Base-by-base conservation (phyloP, 2,113 vertebrate species). In the Prionailurus bengalensis region DNA sequence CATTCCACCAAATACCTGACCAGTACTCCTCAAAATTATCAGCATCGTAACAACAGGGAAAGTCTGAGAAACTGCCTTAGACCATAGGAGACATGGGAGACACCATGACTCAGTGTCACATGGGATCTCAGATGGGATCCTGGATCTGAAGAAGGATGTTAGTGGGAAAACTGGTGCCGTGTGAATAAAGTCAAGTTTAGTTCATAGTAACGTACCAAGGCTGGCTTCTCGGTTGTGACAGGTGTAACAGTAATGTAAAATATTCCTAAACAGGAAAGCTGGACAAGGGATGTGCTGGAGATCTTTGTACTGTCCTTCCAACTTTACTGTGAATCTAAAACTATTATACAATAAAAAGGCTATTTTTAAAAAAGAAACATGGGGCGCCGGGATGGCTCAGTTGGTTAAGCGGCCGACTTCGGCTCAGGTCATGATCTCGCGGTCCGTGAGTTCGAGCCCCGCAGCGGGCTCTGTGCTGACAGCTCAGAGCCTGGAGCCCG, bases 311-410 rank as follows among this genome's bases (percentile, higher is more conserved):
- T 17, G 27, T 4, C 36, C 79, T 89, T 78, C 58, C 48, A 58
- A 36, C 39, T 74, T 84, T 23, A 78, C 66, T 94, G 36, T 90
- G 87, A 70, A 66, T 92, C 73, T 66, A 10, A 94, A 81, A 51
- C 31, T 63, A 23, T 71, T 66, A 33, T n/a, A 91, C 90, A 81
- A 70, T 71, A 2, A 90, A 89, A 89, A 76, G 3, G 4, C 31
- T 53, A 33, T n/a, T 92, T 92, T 91, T 51, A 29, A 42, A 31
- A 76, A 51, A 27, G 21, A 58, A 27, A 55, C 13, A 42, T 5
- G 42, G 42, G 42, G 6, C 42, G 6, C 42, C 5, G 42, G 42
- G 42, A 42, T 42, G 42, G 42, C 42, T 42, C 42, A 42, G 42
- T 42, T 42, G 42, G 5, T 42, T 42, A 42, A 42, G 42, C 42